phyloP scores from a whole-genome alignment of 2,113 vertebrate genomes.

The Pycnonotus jocosus region DNA sequence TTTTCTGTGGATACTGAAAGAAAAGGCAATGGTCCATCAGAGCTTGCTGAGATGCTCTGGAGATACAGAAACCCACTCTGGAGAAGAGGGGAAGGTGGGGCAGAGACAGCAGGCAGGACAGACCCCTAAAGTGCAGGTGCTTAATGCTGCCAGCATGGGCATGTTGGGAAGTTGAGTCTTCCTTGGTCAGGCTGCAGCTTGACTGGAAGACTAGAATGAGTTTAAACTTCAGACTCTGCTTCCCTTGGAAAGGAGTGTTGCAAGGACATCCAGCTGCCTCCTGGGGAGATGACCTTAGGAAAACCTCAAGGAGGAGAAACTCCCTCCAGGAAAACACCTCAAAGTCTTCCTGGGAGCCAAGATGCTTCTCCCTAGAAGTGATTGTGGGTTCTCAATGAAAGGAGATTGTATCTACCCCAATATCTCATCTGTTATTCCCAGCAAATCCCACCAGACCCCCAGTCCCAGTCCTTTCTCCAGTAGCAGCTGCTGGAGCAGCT shows the following conservation, averaged over 20 bases:
- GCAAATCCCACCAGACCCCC: background rate
- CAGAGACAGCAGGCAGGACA: conserved; percentile 1
- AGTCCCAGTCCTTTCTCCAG: background rate
- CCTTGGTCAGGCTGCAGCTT: conserved; percentile 35
- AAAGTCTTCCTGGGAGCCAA: background rate
- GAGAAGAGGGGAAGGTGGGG: background rate
- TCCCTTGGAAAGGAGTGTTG: background rate
- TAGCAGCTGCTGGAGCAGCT: background rate
- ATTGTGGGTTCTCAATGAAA: background rate
- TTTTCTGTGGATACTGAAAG: background rate
- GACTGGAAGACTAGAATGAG: conserved; percentile 57
- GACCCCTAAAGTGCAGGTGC: conserved; percentile 64
- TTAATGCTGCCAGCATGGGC: background rate
- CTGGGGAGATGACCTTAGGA: background rate
- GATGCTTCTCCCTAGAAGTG: background rate
- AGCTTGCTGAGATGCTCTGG: background rate
- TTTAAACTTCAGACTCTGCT: conserved; percentile 3
- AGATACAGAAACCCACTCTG: background rate
- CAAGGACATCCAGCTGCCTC: background rate
- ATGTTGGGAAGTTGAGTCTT: conserved; percentile 25
- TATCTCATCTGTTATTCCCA: background rate
- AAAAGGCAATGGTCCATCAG: background rate
- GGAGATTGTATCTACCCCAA: background rate
- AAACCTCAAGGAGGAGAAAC: background rate
- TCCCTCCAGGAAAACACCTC: background rate